A percentile compares a stretch with the other conserved stretches of the same genome.
Conservation (phyloP, 2,113 vertebrate species). For the Ictalurus punctatus region DNA sequence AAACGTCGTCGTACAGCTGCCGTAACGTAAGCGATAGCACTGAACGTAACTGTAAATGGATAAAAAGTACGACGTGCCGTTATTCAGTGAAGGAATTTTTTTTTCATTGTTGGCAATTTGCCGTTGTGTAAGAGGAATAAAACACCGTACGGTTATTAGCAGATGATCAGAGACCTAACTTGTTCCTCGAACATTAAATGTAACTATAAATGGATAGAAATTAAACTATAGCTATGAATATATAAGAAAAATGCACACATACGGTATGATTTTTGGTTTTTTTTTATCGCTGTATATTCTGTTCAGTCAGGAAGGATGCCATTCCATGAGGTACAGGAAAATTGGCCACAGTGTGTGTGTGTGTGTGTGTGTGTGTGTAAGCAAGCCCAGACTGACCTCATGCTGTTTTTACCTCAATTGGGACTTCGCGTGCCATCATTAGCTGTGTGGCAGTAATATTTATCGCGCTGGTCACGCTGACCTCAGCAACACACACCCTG, state of each 20-base stretch:
- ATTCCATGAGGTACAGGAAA: slow-evolving; percentile 50
- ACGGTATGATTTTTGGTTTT: background rate
- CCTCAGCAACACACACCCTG: slow-evolving; percentile 9
- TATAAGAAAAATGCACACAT: background rate
- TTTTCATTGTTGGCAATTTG: too few relatives aligned
- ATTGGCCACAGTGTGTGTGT: slow-evolving; percentile 11
- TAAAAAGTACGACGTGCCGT: background rate
- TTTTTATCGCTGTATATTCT: slow-evolving; percentile 54
- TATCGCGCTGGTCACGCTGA: slow-evolving; percentile 31
- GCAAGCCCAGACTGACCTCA: slow-evolving; percentile 58
- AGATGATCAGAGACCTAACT: background rate
- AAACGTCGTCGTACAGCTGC: background rate
- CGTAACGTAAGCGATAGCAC: background rate
- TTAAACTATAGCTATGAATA: background rate
- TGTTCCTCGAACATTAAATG: background rate
- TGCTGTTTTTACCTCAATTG: slow-evolving; percentile 50
- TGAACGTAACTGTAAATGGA: background rate
- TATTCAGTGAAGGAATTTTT: background rate
- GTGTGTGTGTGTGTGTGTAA: slow-evolving; percentile 6
- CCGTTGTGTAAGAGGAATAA: background rate
- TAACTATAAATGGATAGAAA: background rate
- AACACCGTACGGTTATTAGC: background rate
- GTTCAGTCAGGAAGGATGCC: slow-evolving; percentile 55
- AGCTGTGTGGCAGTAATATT: slow-evolving; percentile 61
- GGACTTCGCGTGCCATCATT: slow-evolving; percentile 59